These are phyloP conservation scores for Clarias laeviceps DNA, from an alignment of 2,797 vertebrate species.

Conservation along the genomic window DNA sequence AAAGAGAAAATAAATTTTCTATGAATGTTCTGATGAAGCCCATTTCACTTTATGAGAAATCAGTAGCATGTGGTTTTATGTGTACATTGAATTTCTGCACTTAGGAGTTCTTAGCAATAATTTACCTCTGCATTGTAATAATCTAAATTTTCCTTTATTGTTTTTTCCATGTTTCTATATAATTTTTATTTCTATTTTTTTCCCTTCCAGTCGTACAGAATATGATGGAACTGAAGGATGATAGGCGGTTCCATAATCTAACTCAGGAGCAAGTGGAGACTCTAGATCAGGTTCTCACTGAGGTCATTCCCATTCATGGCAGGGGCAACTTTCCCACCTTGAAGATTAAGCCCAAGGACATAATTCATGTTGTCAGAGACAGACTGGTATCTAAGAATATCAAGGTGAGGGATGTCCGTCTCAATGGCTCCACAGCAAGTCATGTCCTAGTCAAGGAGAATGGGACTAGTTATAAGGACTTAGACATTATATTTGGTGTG, in stretches of 20 bases:
- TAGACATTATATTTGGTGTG: constrained; percentile 94
- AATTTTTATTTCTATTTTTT: neutral
- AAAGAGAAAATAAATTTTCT: neutral
- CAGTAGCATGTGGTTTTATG: constrained; percentile 9
- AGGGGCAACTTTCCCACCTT: constrained; percentile 95
- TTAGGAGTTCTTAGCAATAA: constrained; percentile 47
- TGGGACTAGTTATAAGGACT: constrained; percentile 92
- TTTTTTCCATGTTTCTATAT: constrained; percentile 5
- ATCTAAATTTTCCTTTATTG: constrained; percentile 11
- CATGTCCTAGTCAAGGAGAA: constrained; percentile 90
- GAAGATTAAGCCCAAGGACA: constrained; percentile 91
- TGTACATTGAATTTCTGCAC: constrained; percentile 4
- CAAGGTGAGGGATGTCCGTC: constrained; percentile 83
- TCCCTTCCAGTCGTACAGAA: constrained; percentile 42
- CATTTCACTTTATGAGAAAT: constrained; percentile 11
- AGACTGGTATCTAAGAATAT: constrained; percentile 86
- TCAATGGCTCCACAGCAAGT: constrained; percentile 96
- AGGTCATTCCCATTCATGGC: constrained; percentile 92
- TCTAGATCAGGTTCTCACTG: constrained; percentile 89
- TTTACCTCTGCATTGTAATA: constrained; percentile 7
- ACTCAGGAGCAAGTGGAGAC: constrained; percentile 89
- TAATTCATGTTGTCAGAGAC: constrained; percentile 86
- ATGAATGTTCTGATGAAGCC: neutral
- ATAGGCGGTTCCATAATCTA: constrained; percentile 88
- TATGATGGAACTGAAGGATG: constrained; percentile 84